Percentiles rank a stretch among this genome's conserved stretches.
These are phyloP conservation scores for Nymphalis io DNA, from an alignment of 1,140 invertebrate species.

Conservation along the genomic window DNA sequence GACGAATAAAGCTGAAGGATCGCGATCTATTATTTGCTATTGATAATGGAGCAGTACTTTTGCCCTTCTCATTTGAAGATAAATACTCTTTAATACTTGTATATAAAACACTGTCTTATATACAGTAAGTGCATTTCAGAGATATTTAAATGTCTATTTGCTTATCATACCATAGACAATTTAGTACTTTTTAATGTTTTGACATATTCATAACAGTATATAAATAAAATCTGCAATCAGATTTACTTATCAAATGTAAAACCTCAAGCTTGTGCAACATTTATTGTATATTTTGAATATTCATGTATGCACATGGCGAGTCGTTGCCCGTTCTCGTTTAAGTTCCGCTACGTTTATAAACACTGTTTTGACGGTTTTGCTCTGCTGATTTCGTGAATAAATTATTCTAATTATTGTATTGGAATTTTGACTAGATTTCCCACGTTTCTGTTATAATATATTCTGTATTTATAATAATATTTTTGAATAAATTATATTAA, in stretches of 20 bases:
- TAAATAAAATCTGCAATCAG: too few relatives aligned
- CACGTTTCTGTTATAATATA: constrained; percentile 39
- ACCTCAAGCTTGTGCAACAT: background rate
- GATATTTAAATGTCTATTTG: background rate
- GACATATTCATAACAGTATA: too few relatives aligned
- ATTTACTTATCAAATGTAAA: too few relatives aligned
- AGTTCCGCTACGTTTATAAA: constrained; percentile 42
- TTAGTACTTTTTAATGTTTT: too few relatives aligned
- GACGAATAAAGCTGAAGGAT: too few relatives aligned
- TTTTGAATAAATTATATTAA: background rate
- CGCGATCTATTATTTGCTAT: too few relatives aligned
- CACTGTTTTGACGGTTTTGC: constrained; percentile 68
- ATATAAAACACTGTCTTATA: too few relatives aligned
- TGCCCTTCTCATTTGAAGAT: too few relatives aligned
- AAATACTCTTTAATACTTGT: too few relatives aligned
- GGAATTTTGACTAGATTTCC: constrained; percentile 40
- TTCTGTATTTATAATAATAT: background rate
- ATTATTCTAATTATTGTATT: constrained; percentile 48
- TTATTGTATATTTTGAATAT: constrained; percentile 50
- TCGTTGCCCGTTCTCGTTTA: constrained; percentile 50
- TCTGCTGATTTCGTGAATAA: constrained; percentile 64
- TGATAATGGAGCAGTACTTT: too few relatives aligned
- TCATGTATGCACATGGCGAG: constrained; percentile 49
- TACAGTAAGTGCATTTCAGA: too few relatives aligned
- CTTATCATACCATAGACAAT: too few relatives aligned